phyloP scores from a whole-genome alignment of 2,113 vertebrate species.

The Tupaia chinensis region DNA sequence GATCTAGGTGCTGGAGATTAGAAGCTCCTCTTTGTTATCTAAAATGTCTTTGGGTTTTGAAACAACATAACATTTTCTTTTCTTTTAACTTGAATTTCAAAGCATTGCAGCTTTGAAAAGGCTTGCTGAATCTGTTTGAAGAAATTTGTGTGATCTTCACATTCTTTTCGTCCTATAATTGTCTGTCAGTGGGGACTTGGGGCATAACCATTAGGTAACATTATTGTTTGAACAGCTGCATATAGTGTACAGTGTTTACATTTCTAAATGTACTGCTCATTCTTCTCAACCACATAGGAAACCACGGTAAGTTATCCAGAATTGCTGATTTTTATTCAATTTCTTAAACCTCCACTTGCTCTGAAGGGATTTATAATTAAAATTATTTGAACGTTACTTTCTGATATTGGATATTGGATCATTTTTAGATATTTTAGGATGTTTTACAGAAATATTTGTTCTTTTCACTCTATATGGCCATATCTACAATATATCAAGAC shows the following conservation, averaged over 20 bases:
- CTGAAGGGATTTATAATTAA: background rate
- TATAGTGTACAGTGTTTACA: background rate
- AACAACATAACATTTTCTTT: background rate
- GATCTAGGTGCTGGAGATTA: background rate
- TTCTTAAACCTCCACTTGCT: background rate
- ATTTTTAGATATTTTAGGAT: background rate
- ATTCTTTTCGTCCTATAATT: background rate
- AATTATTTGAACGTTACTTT: background rate
- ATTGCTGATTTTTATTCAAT: background rate
- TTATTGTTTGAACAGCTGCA: background rate
- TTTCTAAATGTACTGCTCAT: background rate
- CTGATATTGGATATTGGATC: background rate
- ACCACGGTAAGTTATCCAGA: conserved; percentile 21
- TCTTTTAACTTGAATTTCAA: background rate
- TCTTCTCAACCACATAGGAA: background rate
- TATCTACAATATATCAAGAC: background rate
- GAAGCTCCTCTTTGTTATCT: background rate
- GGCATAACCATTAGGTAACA: background rate
- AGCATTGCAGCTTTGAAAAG: background rate
- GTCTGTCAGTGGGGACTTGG: background rate
- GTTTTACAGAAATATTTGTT: conserved; percentile 2
- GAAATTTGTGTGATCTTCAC: background rate
- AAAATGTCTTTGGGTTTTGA: conserved; percentile 3
- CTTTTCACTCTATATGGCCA: background rate
- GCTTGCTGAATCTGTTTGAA: background rate